Base-by-base conservation (phyloP, 2,113 vertebrate genomes). In the Gadus macrocephalus region DNA sequence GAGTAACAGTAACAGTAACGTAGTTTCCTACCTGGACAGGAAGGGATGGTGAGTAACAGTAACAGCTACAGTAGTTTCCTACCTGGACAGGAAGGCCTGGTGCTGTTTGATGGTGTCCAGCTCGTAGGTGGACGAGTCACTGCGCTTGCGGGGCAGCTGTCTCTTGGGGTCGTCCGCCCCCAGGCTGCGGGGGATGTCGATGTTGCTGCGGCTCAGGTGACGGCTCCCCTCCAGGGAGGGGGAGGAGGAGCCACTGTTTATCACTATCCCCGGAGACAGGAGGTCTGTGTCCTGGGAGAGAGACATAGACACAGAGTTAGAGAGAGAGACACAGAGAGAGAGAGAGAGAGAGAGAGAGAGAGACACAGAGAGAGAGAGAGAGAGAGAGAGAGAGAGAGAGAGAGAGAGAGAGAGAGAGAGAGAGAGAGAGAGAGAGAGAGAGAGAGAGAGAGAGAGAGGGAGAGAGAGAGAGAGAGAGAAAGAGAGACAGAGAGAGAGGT, bases 31-130 rank as follows among this genome's bases (percentile, higher is more conserved):
- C 97, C 97, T 98, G 84, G 96, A 95, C 76, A 99, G 92, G 83
- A 99, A 99, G 78, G 97, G n/a, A n/a, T n/a, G n/a, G n/a, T n/a
- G n/a, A 42, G 38, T 42, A 42, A 42, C 42, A 49, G 42, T 49
- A 49, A 49, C 42, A 49, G 42, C 12, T 11, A 49, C 42, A 49
- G 42, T 49, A 11, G 42, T 49, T 9, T 66, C 75, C 81, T 84
- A 98, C 97, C 97, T 98, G 84, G 96, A 95, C 76, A 99, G 92
- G 83, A 99, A 99, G 78, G 97, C 96, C 70, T 98, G 97, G 86
- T 99, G 97, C 71, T 98, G 97, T 76, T 95, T 96, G 85, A 98
- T 95, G 3, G 96, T 98, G 90, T 98, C 97, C 81, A 96, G 80
- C 83, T 98, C 97, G 0, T 98, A 98, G 35, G 97, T 98, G 75